Conservation (phyloP, 2,113 vertebrate genomes). For the Salvelinus alpinus region DNA sequence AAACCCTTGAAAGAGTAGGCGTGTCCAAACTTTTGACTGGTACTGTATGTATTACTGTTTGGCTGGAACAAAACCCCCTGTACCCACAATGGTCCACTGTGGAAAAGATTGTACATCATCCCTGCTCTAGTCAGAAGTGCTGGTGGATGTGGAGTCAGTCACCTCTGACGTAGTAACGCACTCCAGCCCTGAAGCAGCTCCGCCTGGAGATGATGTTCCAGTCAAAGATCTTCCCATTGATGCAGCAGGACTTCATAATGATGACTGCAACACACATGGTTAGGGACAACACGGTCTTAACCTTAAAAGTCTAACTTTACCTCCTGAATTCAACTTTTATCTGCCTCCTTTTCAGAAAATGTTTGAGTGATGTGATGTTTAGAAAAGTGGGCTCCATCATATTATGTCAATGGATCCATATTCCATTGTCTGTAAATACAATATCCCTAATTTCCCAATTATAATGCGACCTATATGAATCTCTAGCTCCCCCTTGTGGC, state of each 20-base stretch:
- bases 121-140: too few species aligned
- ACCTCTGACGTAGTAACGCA: constrained; percentile 96
- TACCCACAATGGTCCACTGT: neutral
- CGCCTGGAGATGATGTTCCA: constrained; percentile 93
- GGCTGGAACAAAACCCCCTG: too few species aligned
- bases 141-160: constrained; percentile 22
- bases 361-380: too few species aligned
- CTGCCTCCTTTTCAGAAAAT: too few species aligned
- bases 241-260: constrained; percentile 84
- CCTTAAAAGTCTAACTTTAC: too few species aligned
- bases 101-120: neutral
- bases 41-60: too few species aligned
- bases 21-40: too few species aligned
- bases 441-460: neutral
- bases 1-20: too few species aligned
- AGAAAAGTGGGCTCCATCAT: too few species aligned
- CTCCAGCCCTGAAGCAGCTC: constrained; percentile 94
- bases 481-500: constrained; percentile 8
- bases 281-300: constrained; percentile 44
- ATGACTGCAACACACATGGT: constrained; percentile 75
- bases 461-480: neutral
- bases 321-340: too few species aligned
- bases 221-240: constrained; percentile 91
- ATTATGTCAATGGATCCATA: too few species aligned
- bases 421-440: too few species aligned